These are phyloP conservation scores for Emmelina monodactyla DNA, from an alignment of 2,888 invertebrate species.

Conservation along the genomic window DNA sequence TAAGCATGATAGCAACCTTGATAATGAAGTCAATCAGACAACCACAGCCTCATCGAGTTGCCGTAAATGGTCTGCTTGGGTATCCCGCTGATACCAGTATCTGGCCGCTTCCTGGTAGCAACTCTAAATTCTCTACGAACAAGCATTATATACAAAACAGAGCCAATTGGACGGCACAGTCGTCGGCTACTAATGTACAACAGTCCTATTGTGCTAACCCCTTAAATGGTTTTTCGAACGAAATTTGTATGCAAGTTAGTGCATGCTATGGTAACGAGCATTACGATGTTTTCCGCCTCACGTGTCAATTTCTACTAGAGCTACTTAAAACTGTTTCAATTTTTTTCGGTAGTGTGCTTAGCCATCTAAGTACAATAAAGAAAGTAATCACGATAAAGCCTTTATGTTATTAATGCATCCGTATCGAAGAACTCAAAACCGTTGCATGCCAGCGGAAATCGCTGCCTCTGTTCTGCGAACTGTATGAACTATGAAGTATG, in stretches of 20 bases:
- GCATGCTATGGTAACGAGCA: too few species aligned
- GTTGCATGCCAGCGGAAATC: not conserved
- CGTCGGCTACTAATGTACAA: constrained; percentile 53
- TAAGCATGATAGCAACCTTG: constrained; percentile 26
- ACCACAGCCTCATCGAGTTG: constrained; percentile 32
- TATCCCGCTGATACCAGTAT: constrained; percentile 43
- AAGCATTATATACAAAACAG: constrained; percentile 59
- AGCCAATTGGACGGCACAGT: constrained; percentile 48
- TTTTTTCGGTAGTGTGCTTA: too few species aligned
- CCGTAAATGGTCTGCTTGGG: constrained; percentile 44
- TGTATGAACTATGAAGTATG: constrained; percentile 10
- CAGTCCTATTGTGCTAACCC: constrained; percentile 62
- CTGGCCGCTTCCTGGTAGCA: constrained; percentile 45
- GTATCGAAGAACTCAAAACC: not conserved
- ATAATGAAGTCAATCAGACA: constrained; percentile 48
- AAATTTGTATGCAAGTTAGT: too few species aligned
- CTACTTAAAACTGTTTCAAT: too few species aligned
- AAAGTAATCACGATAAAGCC: too few species aligned
- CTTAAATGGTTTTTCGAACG: constrained; percentile 57
- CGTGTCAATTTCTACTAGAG: too few species aligned
- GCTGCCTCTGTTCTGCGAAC: not conserved
- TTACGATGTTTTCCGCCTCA: too few species aligned
- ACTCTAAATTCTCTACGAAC: constrained; percentile 54
- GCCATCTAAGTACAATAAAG: too few species aligned
- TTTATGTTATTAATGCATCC: too few species aligned